Evolutionary conservation across 2,113 vertebrate species (phyloP).

Genomic region (Salvator merianae): DNA sequence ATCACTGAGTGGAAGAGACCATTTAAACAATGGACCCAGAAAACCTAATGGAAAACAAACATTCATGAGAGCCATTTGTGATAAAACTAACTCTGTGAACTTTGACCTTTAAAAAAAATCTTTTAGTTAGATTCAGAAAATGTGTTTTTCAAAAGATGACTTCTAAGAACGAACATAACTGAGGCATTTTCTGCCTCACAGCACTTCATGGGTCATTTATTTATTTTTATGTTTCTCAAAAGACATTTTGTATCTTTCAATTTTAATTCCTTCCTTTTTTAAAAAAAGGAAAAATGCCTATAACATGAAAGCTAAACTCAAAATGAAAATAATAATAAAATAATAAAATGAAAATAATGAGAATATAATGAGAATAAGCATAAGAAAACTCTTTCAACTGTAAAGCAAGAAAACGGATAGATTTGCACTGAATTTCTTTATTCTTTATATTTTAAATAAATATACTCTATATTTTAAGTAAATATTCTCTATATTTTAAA

Average conservation of each 20-base stretch:
- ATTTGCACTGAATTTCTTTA: constrained; percentile 4
- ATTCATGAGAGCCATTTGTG: constrained; percentile 88
- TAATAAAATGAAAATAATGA: no score
- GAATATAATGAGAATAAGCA: no score
- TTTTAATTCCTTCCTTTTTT: constrained; percentile 67
- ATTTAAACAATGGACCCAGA: constrained; percentile 99
- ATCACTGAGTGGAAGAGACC: constrained; percentile 99
- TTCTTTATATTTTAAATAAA: no score
- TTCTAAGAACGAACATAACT: constrained; percentile 86
- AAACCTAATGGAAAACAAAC: constrained; percentile 91
- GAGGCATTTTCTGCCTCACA: constrained; percentile 92
- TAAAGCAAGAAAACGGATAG: neutral
- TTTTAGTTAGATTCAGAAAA: constrained; percentile 88
- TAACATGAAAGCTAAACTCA: constrained; percentile 3
- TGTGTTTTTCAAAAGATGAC: constrained; percentile 85
- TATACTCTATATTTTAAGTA: no score
- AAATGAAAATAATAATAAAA: constrained; percentile 19
- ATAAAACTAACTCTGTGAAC: constrained; percentile 87
- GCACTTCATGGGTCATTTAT: constrained; percentile 79
- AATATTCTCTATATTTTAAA: no score
- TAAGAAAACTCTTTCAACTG: neutral
- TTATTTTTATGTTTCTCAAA: constrained; percentile 78
- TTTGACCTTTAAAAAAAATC: constrained; percentile 83
- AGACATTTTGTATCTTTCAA: constrained; percentile 63
- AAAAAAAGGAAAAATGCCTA: constrained; percentile 45